A percentile compares a stretch with the other conserved stretches of the same genome.
phyloP scores from a whole-genome alignment of 2,888 invertebrate genomes.

The Drosophila kambysellisi region DNA sequence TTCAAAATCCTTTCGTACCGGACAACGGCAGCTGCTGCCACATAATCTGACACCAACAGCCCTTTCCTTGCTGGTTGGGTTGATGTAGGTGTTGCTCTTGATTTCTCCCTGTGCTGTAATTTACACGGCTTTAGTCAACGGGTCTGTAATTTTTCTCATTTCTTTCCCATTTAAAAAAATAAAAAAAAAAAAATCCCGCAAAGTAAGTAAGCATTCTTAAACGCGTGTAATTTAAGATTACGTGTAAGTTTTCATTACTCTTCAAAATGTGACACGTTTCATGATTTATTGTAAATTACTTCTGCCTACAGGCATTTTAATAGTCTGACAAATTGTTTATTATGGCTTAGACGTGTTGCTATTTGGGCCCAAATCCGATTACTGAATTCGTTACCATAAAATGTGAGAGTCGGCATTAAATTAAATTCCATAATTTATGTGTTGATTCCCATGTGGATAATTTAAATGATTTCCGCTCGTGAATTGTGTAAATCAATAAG shows the following conservation, averaged over 20 bases:
- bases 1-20: slow-evolving; percentile 60
- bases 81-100: not conserved
- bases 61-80: not conserved
- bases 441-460: not conserved
- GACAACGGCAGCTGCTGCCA: slow-evolving; percentile 63
- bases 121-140: slow-evolving; percentile 31
- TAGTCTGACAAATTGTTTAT: slow-evolving; percentile 31
- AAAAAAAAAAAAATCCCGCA: slow-evolving; percentile 14
- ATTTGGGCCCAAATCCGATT: slow-evolving; percentile 23
- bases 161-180: not conserved
- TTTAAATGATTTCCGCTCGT: not conserved
- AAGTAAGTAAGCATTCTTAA: not conserved
- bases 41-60: slow-evolving; percentile 48
- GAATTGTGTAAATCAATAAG: not conserved
- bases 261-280: slow-evolving; percentile 15
- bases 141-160: slow-evolving; percentile 46
- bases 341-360: slow-evolving; percentile 17
- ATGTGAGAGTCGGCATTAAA: slow-evolving; percentile 19
- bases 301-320: slow-evolving; percentile 26
- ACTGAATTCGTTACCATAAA: slow-evolving; percentile 12
- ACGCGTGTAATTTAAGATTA: slow-evolving; percentile 4
- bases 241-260: slow-evolving; percentile 8
- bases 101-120: slow-evolving; percentile 3
- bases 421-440: slow-evolving; percentile 24
- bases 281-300: slow-evolving; percentile 34